Evolutionary conservation across 1,140 invertebrate genomes (phyloP).

Genomic region (Zaprionus capensis): DNA sequence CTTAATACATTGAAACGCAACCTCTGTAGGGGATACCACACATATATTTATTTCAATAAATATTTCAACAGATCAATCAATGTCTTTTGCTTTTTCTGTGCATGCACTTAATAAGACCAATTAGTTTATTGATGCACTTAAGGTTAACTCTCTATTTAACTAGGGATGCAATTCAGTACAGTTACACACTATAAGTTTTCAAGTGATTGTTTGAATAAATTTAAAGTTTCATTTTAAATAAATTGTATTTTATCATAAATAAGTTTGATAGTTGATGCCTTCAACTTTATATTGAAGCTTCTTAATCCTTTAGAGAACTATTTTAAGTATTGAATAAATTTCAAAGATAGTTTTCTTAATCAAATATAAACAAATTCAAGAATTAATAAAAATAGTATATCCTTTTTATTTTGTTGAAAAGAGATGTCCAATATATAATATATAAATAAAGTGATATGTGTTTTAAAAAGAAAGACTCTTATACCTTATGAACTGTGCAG

Average conservation of each 20-base stretch:
- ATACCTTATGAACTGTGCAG: background rate
- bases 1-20: constrained; percentile 22
- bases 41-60: constrained; percentile 68
- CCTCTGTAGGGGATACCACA: constrained; percentile 32
- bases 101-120: constrained; percentile 50
- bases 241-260: too few species aligned
- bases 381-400: too few species aligned
- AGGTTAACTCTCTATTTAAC: background rate
- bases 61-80: constrained; percentile 53
- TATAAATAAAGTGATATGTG: background rate
- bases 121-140: constrained; percentile 4
- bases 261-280: too few species aligned
- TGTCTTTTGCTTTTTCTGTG: constrained; percentile 14
- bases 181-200: background rate
- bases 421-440: background rate
- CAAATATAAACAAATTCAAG: too few species aligned
- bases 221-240: background rate
- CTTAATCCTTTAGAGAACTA: too few species aligned
- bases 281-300: too few species aligned
- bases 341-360: too few species aligned
- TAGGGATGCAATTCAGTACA: background rate
- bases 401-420: too few species aligned
- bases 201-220: background rate
- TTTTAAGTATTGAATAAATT: too few species aligned
- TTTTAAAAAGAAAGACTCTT: background rate